phyloP scores from a whole-genome alignment of 2,888 invertebrate species.

The Tubulanus polymorphus region DNA sequence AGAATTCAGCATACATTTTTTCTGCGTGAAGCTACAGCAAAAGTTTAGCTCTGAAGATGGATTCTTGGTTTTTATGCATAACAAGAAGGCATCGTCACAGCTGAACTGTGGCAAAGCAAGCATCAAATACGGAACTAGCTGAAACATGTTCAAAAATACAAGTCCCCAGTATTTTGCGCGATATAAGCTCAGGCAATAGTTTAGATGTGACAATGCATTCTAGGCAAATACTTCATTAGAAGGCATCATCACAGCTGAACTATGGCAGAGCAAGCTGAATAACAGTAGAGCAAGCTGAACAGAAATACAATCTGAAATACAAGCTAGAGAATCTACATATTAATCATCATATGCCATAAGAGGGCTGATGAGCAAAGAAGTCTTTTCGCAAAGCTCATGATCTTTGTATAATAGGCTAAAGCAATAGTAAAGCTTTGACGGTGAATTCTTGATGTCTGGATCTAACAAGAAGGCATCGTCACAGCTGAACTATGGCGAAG shows the following conservation, averaged over 20 bases:
- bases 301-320: too few species aligned
- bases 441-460: constrained; percentile 3
- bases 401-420: too few species aligned
- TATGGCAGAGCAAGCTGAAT: neutral
- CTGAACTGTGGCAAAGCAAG: constrained; percentile 1
- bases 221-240: constrained; percentile 3
- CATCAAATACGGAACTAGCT: neutral
- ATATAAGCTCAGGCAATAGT: too few species aligned
- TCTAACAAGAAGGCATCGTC: constrained; percentile 7
- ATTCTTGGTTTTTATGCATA: neutral
- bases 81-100: constrained; percentile 9
- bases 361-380: too few species aligned
- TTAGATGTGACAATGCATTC: too few species aligned
- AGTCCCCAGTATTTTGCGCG: too few species aligned
- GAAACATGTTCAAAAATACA: too few species aligned
- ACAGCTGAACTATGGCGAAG: constrained; percentile 6
- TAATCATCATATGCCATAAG: too few species aligned
- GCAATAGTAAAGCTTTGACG: too few species aligned
- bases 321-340: too few species aligned
- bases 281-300: too few species aligned
- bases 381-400: too few species aligned
- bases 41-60: neutral
- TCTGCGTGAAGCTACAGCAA: neutral
- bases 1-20: neutral
- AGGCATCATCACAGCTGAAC: constrained; percentile 11